A percentile compares a stretch with the other conserved stretches of the same genome.
These are phyloP conservation scores for Siphamia tubifer DNA, from an alignment of 2,113 vertebrate species.

Conservation along the genomic window DNA sequence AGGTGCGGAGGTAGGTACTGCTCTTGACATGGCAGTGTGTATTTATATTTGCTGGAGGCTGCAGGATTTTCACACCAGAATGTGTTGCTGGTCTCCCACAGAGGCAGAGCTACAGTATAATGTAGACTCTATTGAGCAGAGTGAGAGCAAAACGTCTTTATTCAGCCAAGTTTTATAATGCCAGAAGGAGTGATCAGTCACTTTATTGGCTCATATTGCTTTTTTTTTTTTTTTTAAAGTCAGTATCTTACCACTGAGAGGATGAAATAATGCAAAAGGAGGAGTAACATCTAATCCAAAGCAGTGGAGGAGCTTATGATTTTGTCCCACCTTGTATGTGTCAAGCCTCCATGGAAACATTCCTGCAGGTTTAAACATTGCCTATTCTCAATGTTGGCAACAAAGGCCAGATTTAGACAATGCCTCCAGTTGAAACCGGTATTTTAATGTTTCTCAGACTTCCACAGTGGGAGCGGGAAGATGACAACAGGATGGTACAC, in stretches of 20 bases:
- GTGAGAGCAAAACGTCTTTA: conserved; percentile 11
- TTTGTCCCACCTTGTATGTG: background rate
- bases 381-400: conserved; percentile 29
- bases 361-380: conserved; percentile 29
- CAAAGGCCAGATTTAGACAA: conserved; percentile 27
- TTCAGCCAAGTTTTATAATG: background rate
- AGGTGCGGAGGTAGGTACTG: background rate
- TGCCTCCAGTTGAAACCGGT: conserved; percentile 20
- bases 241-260: background rate
- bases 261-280: background rate
- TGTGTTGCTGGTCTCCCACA: conserved; percentile 14
- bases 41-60: conserved; percentile 37
- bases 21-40: conserved; percentile 29
- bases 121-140: background rate
- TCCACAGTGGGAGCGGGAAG: conserved; percentile 14
- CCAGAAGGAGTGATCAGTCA: background rate
- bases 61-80: conserved; percentile 19
- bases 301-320: background rate
- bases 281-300: conserved; percentile 3
- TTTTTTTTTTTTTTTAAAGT: conserved; percentile 3
- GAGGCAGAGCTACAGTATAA: background rate
- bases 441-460: conserved; percentile 30
- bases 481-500: conserved; percentile 14
- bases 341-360: conserved; percentile 4
- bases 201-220: background rate